Evolutionary conservation across 1,140 invertebrate genomes (phyloP), one percentile per base, ranked within the genome.

Genomic region (Cydia pomonella): DNA sequence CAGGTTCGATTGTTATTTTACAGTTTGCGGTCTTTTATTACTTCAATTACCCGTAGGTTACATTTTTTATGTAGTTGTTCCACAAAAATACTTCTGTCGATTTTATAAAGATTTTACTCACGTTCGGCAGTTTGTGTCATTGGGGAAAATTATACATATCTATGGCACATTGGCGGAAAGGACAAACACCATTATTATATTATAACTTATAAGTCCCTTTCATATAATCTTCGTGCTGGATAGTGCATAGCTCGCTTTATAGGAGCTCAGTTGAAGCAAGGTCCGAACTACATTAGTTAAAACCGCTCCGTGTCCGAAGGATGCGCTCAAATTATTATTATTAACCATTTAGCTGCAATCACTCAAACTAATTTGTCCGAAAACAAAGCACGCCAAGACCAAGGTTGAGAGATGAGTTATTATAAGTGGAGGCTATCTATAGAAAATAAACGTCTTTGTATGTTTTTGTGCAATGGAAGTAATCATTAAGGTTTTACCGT

Each of bases 261-360:
- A 16, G 27, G 12, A 69, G 64, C 16, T 27, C 29, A 5, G 62
- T 63, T 29, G 4, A 38, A n/a, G 64, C 64, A 41, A 69, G 29
- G 64, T 33, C 18, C 64, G 64, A 69, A 29, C 64, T 69, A 38
- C 29, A 69, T 69, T 66, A 27, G 27, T 69, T 69, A 21, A 33
- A 69, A 41, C 64, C n/a, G 33, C n/a, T 69, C 64, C 13, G 63
- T 64, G 64, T 33, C 29, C 33, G 64, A 69, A 69, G 64, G 64
- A 69, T 69, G 64, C 64, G 7, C 33, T 33, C 64, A 69, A 64
- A 64, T 69, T 33, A 69, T 33, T 69, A 38, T n/a, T 69, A 33
- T 69, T 33, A 69, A 69, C 64, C 64, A 38, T 69, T 69, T 69
- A 69, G 64, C 64, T 33, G 27, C n/a, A 29, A 69, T 64, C 63